Evolutionary conservation across 1,140 invertebrate species (phyloP).

Genomic region (Bombus cullumanus): DNA sequence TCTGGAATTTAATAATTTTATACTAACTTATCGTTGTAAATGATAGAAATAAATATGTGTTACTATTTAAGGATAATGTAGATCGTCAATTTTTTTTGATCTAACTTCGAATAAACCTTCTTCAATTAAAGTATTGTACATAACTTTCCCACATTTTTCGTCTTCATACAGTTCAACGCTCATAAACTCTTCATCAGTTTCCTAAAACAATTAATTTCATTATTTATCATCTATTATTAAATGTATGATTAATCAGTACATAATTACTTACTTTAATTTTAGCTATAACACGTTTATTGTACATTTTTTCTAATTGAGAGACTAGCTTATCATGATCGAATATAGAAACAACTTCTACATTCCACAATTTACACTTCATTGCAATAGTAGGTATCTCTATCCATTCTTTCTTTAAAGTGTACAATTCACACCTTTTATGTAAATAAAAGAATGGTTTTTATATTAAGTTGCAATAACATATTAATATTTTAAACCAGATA

Average conservation of each 20-base stretch:
- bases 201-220: constrained; percentile 44
- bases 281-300: constrained; percentile 37
- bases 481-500: constrained; percentile 12
- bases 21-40: background rate
- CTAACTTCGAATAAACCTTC: constrained; percentile 57
- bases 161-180: constrained; percentile 63
- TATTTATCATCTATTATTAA: constrained; percentile 2
- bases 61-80: background rate
- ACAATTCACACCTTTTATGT: constrained; percentile 50
- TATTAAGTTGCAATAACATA: background rate
- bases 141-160: constrained; percentile 38
- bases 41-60: constrained; percentile 13
- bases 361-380: constrained; percentile 69
- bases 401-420: constrained; percentile 70
- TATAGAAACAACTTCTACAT: constrained; percentile 28
- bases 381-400: constrained; percentile 63
- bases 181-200: constrained; percentile 13
- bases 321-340: background rate
- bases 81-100: background rate
- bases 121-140: constrained; percentile 62
- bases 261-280: constrained; percentile 59
- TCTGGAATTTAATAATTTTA: background rate
- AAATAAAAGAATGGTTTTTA: constrained; percentile 32
- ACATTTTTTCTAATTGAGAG: constrained; percentile 9
- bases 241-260: background rate